Evolutionary conservation across 1,140 invertebrate genomes (phyloP), one percentile per base, ranked within the genome.

Genomic region (Colletes gigas): DNA sequence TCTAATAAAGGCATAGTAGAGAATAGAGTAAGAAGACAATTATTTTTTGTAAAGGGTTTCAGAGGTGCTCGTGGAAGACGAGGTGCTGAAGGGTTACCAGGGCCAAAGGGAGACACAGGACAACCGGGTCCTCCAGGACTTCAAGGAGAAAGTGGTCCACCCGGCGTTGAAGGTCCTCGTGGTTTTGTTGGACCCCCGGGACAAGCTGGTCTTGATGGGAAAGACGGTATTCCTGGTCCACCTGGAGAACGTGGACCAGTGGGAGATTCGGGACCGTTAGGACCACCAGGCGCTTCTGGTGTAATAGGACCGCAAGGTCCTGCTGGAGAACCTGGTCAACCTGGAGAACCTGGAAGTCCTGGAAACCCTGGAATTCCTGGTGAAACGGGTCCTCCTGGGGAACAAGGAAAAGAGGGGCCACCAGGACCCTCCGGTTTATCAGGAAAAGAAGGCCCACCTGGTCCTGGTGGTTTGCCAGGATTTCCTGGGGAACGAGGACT

Each of bases 331-430:
- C 93, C 95, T 60, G 97, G 97, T 72, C 96, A 97, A 88, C 94
- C 95, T 86, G 97, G 96, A 63, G 93, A 94, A 62, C 95, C 96
- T 92, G 97, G 97, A 44, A 93, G 96, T 60, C 95, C 96, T 91
- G 97, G 97, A 63, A 92, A 96, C 41, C 95, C 96, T 21, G 97
- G 97, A 63, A 94, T 95, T 7, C 94, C 96, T 47, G 97, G 97
- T 66, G 92, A 94, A 2, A 90, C 94, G 59, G 96, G 96, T 52
- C 95, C 96, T 7, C 94, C 96, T 90, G 96, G 97, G 71, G 96
- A 97, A 89, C 94, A 96, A 54, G 97, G 97, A n/a, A 96, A 96
- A 91, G 96, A 97, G 91, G 97, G 97, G 15, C 88, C 94, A 6
- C 95, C 95, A 91, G 97, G 97, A 39, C 94, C 95, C 14, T 95